Evolutionary conservation across 2,888 invertebrate species (phyloP).

Genomic region (Cephonodes hylas): DNA sequence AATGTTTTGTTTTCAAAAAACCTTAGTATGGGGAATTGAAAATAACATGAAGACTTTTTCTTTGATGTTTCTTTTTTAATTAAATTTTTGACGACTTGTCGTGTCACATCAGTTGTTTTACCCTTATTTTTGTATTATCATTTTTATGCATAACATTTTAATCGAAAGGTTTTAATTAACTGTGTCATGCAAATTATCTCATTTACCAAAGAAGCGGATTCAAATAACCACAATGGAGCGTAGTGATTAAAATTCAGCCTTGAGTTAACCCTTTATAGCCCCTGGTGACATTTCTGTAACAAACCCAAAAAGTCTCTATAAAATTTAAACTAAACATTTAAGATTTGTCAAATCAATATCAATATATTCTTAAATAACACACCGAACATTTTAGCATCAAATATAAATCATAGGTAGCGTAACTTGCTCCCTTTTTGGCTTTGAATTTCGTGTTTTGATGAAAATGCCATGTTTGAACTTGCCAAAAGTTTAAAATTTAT

Average conservation of each 20-base stretch:
- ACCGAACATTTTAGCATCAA: too few species aligned
- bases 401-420: too few species aligned
- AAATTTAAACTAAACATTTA: too few species aligned
- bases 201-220: constrained; percentile 26
- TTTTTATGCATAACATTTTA: not conserved
- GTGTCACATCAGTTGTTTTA: not conserved
- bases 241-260: constrained; percentile 44
- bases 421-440: too few species aligned
- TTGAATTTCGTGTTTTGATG: too few species aligned
- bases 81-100: not conserved
- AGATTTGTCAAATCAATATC: too few species aligned
- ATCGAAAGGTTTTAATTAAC: not conserved
- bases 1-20: not conserved
- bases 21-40: not conserved
- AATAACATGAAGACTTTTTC: not conserved
- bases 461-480: too few species aligned
- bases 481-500: too few species aligned
- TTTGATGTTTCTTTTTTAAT: not conserved
- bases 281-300: too few species aligned
- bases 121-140: not conserved
- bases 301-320: too few species aligned
- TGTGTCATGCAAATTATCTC: not conserved
- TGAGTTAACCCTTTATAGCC: too few species aligned
- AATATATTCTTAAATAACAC: too few species aligned
- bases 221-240: constrained; percentile 21